Conservation (phyloP, 2,113 vertebrate species). For the Murina feae region DNA sequence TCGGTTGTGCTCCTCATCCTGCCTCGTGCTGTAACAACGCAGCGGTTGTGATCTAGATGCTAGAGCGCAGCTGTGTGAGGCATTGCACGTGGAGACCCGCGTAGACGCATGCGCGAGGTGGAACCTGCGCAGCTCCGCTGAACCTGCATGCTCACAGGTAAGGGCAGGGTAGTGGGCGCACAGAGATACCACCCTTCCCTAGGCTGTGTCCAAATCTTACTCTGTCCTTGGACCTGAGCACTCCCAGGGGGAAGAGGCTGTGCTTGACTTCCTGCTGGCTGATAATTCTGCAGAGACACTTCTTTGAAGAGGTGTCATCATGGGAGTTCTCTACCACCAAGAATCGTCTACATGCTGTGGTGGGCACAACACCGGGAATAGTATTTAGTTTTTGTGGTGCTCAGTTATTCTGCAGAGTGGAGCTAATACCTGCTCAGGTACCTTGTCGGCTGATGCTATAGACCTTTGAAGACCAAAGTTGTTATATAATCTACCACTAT, state of each 20-base stretch:
- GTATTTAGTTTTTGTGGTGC: not conserved
- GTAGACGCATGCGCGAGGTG: fast-evolving
- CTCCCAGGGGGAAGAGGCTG: not conserved
- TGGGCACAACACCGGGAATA: not conserved
- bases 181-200: not conserved
- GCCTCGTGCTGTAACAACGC: not conserved
- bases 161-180: not conserved
- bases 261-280: not conserved
- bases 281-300: not conserved
- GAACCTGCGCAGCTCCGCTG: not conserved
- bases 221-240: not conserved
- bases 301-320: too few species aligned
- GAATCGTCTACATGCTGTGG: not conserved
- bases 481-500: not conserved
- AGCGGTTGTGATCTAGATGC: not conserved
- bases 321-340: not conserved
- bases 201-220: not conserved
- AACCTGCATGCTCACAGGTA: not conserved
- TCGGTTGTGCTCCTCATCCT: not conserved
- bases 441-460: not conserved
- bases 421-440: not conserved
- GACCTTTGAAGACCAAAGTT: not conserved
- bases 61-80: not conserved
- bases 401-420: not conserved
- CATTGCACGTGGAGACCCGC: not conserved